These are phyloP conservation scores for Plecturocebus donacophilus DNA, from an alignment of 2,113 vertebrate genomes.

Conservation along the genomic window DNA sequence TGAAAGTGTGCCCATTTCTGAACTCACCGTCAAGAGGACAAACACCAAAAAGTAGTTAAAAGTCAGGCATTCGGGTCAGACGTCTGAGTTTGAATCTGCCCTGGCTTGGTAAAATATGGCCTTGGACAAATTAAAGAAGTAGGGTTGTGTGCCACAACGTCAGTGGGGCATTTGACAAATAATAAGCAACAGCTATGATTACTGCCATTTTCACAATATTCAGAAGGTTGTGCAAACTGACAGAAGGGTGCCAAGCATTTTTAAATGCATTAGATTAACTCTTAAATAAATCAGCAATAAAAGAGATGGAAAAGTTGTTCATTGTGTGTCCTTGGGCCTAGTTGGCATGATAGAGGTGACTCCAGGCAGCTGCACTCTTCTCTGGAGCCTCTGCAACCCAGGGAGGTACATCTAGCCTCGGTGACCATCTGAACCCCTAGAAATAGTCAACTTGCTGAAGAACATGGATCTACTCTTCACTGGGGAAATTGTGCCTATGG, in stretches of 20 bases:
- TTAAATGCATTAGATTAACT: neutral
- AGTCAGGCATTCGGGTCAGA: rapidly evolving
- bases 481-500: neutral
- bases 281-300: neutral
- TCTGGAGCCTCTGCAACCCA: neutral
- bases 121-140: neutral
- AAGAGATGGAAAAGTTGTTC: neutral
- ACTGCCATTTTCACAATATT: neutral
- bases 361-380: neutral
- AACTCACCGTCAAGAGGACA: neutral
- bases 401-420: neutral
- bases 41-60: neutral
- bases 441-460: neutral
- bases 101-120: neutral
- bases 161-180: neutral
- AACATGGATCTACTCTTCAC: neutral
- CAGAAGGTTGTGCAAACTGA: neutral
- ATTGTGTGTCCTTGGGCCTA: rapidly evolving
- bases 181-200: neutral
- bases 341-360: neutral
- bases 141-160: rapidly evolving
- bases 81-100: neutral
- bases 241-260: neutral
- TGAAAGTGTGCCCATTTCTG: neutral
- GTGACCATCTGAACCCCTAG: neutral